Conservation (phyloP, 2,797 vertebrate genomes). For the Poeciliopsis presidionis region DNA sequence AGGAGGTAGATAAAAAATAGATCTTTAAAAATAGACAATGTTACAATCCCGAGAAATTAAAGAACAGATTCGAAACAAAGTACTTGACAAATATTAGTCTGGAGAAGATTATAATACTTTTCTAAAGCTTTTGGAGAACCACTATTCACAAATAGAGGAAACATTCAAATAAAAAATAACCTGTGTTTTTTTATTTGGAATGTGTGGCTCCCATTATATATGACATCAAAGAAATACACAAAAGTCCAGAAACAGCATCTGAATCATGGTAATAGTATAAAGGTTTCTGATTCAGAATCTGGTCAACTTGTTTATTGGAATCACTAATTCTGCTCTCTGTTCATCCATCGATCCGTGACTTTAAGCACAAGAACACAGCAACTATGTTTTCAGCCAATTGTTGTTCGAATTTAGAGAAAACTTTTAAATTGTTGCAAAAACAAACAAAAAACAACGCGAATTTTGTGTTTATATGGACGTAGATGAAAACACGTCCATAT, state of each 20-base stretch:
- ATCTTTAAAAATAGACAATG: background rate
- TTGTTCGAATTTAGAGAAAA: no score
- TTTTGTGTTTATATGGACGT: no score
- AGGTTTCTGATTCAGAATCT: background rate
- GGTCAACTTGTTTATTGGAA: background rate
- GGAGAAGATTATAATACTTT: background rate
- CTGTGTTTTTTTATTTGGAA: background rate
- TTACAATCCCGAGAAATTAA: background rate
- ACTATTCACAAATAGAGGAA: background rate
- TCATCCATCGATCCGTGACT: background rate
- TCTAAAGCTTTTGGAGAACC: background rate
- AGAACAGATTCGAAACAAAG: background rate
- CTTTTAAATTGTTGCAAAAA: no score
- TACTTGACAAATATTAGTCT: background rate
- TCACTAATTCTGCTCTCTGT: background rate
- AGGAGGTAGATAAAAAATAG: background rate
- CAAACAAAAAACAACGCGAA: no score
- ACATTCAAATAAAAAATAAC: background rate
- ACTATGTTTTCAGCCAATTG: no score
- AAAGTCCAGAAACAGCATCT: background rate
- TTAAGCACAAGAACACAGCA: background rate
- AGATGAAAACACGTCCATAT: no score
- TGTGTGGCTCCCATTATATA: background rate
- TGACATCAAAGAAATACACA: background rate
- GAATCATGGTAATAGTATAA: background rate